Evolutionary conservation across 2,888 invertebrate species (phyloP).

Genomic region (Mythimna vitellina): DNA sequence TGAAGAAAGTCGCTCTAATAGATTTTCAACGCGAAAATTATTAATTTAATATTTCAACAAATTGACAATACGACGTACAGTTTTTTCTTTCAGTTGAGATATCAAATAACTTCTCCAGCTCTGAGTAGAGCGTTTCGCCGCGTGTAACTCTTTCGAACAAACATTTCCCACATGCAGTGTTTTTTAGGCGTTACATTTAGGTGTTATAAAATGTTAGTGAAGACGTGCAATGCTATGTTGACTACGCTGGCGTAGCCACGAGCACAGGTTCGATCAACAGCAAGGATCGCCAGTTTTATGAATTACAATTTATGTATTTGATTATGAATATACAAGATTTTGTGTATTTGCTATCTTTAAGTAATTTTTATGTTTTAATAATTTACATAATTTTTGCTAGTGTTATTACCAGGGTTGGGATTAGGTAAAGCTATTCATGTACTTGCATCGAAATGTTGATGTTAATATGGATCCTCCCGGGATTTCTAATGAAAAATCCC

Average conservation of each 20-base stretch:
- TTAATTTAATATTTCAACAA: no score
- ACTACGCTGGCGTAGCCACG: conserved; percentile 8
- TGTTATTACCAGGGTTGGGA: conserved; percentile 10
- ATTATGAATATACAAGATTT: conserved; percentile 9
- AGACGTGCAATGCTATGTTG: not conserved
- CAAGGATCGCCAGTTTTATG: not conserved
- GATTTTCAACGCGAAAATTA: no score
- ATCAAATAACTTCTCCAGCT: no score
- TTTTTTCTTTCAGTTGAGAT: no score
- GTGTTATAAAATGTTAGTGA: not conserved
- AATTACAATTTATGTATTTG: not conserved
- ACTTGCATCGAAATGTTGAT: no score
- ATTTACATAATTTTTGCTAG: conserved; percentile 19
- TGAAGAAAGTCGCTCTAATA: not conserved
- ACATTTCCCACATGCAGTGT: no score
- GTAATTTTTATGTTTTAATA: conserved; percentile 8
- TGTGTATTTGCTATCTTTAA: conserved; percentile 22
- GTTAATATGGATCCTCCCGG: no score
- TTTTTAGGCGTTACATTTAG: not conserved
- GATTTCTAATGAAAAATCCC: no score
- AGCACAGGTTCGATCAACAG: not conserved
- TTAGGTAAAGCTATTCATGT: no score
- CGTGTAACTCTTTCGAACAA: no score
- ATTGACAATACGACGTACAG: no score
- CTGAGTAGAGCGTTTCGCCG: no score